phyloP scores from a whole-genome alignment of 2,113 vertebrate species.

The Oryzias woworae region DNA sequence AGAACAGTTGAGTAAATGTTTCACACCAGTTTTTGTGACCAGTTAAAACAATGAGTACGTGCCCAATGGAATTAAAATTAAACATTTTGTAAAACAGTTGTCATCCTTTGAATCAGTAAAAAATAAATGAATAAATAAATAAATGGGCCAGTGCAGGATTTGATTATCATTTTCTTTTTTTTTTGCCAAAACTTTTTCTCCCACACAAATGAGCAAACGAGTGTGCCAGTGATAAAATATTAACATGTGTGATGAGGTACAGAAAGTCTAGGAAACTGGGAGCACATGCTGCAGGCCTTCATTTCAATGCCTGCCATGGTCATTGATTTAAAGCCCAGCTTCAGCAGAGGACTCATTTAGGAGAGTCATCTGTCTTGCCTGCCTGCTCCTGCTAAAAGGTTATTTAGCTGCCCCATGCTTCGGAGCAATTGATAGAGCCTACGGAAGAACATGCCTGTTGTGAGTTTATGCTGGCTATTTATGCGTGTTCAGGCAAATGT shows the following conservation, averaged over 20 bases:
- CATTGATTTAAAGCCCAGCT: conserved; percentile 66
- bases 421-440: conserved; percentile 42
- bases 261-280: conserved; percentile 37
- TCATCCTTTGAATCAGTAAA: background rate
- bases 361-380: conserved; percentile 62
- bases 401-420: conserved; percentile 53
- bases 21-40: too few relatives aligned
- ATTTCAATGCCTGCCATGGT: conserved; percentile 58
- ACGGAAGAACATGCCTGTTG: conserved; percentile 22
- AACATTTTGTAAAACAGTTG: background rate
- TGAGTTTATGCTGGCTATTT: conserved; percentile 56
- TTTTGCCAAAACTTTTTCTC: conserved; percentile 51
- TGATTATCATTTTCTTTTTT: conserved; percentile 32
- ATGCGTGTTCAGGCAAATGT: conserved; percentile 52
- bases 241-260: conserved; percentile 40
- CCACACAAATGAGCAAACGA: conserved; percentile 34
- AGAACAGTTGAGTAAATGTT: too few relatives aligned
- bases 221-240: conserved; percentile 59
- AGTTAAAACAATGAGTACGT: too few relatives aligned
- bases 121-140: background rate
- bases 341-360: conserved; percentile 65
- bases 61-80: too few relatives aligned
- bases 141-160: conserved; percentile 22
- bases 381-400: conserved; percentile 50
- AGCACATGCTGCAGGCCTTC: conserved; percentile 58